Base-by-base conservation (phyloP, 2,888 invertebrate species). In the Agrochola lychnidis region DNA sequence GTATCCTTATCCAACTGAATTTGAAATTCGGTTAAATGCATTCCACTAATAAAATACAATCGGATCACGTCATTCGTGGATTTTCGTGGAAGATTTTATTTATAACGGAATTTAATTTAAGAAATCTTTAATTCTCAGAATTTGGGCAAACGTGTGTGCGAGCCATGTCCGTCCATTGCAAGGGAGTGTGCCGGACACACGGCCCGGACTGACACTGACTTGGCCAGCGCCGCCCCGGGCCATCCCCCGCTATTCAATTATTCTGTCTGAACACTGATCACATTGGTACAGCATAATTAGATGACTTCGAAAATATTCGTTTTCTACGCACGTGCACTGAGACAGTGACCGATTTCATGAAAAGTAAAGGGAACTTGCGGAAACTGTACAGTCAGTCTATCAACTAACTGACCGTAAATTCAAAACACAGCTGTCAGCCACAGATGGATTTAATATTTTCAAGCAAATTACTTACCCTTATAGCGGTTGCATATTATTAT, bases 181-280 rank as follows among this genome's bases (percentile, higher is more conserved):
- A 40, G 30, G 42, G 30, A 51, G 40, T 62, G 62, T 30, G 51
- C 30, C 45, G 53, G 62, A 59, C 30, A 40, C 53, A 53, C n/a
- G 30, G 14, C 10, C 14, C 12, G 25, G 40, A 5, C 62, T 10
- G 30, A 30, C 61, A 68, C 16, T 25, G 48, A 59, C 30, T 36
- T n/a, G 67, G 67, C 36, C 16, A 22, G 16, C 40, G 10, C 3
- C 51, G 25, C 45, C 45, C 40, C n/a, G 14, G 40, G 53, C 45
- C 40, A 36, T 36, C 16, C 56, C 53, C 4, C 12, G 53, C 59
- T 62, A 67, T 64, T 75, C 62, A 81, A 85, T 78, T 78, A 82
- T 71, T 75, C 30, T 56, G 57, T 25, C 62, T 30, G 56, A 69
- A 66, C 63, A 76, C 66, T 56, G n/a, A 57, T 74, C 51, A 42